Conservation (phyloP, 1,140 invertebrate genomes). For the Sitophilus oryzae region DNA sequence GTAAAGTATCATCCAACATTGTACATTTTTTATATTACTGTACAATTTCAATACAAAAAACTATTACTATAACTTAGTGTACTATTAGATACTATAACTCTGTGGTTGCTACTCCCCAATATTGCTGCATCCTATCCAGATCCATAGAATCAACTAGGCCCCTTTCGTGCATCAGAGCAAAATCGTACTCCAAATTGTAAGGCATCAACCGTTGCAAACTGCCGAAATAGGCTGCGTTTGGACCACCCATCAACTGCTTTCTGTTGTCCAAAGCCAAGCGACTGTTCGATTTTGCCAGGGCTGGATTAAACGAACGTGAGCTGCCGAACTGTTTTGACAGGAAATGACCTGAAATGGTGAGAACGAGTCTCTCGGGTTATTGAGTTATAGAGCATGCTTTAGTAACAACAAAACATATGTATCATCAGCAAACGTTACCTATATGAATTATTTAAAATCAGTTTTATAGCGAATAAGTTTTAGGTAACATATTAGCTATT, state of each 20-base stretch:
- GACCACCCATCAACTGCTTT: conserved; percentile 58
- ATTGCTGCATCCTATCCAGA: conserved; percentile 76
- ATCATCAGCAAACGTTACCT: too few relatives aligned
- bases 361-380: conserved; percentile 10
- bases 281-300: conserved; percentile 40
- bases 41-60: too few relatives aligned
- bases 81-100: conserved; percentile 57
- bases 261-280: conserved; percentile 45
- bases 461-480: too few relatives aligned
- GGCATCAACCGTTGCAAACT: conserved; percentile 76
- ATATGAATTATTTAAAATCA: too few relatives aligned
- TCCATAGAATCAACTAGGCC: conserved; percentile 65
- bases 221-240: conserved; percentile 79
- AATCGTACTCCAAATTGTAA: conserved; percentile 78
- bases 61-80: too few relatives aligned
- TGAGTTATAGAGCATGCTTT: conserved; percentile 14
- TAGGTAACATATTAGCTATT: too few relatives aligned
- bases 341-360: conserved; percentile 44
- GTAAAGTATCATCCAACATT: too few relatives aligned
- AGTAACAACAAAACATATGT: too few relatives aligned
- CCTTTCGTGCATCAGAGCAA: conserved; percentile 72
- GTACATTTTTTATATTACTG: too few relatives aligned
- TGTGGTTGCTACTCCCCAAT: conserved; percentile 80
- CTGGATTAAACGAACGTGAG: conserved; percentile 63
- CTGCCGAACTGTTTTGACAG: conserved; percentile 73